These are phyloP conservation scores for Gouania willdenowi DNA, from an alignment of 2,797 vertebrate species.

Conservation along the genomic window DNA sequence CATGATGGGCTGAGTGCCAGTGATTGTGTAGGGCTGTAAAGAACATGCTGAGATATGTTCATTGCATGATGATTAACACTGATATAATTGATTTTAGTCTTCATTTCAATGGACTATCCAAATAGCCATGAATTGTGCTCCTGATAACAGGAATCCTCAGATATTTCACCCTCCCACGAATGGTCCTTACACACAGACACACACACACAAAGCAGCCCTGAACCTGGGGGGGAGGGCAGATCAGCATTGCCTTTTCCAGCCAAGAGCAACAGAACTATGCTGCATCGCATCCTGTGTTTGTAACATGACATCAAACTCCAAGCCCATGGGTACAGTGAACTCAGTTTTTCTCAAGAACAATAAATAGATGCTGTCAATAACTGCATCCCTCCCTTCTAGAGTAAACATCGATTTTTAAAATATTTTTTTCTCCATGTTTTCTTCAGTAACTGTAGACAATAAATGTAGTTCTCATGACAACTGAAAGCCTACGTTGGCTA, in stretches of 20 bases:
- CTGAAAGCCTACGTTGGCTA: conserved; percentile 7
- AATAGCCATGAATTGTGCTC: no score
- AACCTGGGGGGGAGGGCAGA: no score
- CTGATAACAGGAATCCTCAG: no score
- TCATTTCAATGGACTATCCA: no score
- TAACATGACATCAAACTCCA: conserved; percentile 19
- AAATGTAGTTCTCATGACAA: conserved; percentile 42
- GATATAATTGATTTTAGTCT: no score
- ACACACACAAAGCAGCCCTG: no score
- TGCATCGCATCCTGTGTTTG: conserved; percentile 5
- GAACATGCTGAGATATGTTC: no score
- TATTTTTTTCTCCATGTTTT: conserved; percentile 6
- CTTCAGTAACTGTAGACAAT: conserved; percentile 20
- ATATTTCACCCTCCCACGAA: conserved; percentile 3
- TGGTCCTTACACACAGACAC: not conserved
- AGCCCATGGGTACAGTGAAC: conserved; percentile 4
- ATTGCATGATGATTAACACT: no score
- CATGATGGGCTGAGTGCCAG: not conserved
- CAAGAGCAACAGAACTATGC: conserved; percentile 10
- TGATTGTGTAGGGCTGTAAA: no score
- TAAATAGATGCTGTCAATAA: conserved; percentile 23
- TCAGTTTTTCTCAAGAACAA: conserved; percentile 8
- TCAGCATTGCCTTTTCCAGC: conserved; percentile 8
- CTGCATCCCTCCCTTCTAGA: not conserved
- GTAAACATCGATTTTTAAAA: conserved; percentile 15